Conservation (phyloP, 2,888 invertebrate species). For the Zhuqinia jingwanae region DNA sequence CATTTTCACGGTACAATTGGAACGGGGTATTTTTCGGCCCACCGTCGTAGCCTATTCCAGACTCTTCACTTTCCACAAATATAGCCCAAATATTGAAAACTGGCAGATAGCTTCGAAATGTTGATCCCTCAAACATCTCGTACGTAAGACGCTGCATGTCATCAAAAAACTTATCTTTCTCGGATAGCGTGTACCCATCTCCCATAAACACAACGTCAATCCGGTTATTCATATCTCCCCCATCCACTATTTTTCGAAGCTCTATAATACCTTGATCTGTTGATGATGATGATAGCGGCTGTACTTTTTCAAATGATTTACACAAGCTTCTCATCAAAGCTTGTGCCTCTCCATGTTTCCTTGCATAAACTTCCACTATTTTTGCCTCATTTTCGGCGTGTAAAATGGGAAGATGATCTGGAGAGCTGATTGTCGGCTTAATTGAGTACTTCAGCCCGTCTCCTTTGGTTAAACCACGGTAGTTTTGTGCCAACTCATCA, state of each 20-base stretch:
- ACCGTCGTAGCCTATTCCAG: constrained; percentile 77
- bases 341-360: constrained; percentile 40
- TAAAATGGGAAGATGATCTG: not conserved
- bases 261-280: constrained; percentile 48
- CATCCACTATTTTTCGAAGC: constrained; percentile 72
- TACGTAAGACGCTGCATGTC: constrained; percentile 73
- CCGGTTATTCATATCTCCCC: constrained; percentile 73
- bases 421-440: constrained; percentile 58
- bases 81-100: constrained; percentile 78
- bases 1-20: constrained; percentile 69
- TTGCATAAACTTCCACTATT: constrained; percentile 73
- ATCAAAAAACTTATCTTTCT: constrained; percentile 69
- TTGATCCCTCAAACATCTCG: constrained; percentile 77
- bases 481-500: constrained; percentile 61
- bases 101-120: constrained; percentile 75
- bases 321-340: constrained; percentile 72
- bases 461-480: constrained; percentile 65
- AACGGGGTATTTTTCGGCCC: constrained; percentile 76
- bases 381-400: constrained; percentile 50
- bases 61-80: constrained; percentile 73
- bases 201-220: constrained; percentile 79
- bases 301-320: constrained; percentile 36
- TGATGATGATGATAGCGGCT: not conserved
- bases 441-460: constrained; percentile 56
- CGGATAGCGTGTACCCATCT: constrained; percentile 72